Percentiles rank a stretch among this genome's conserved stretches.
Conservation (phyloP, 2,113 vertebrate species). For the Otolemur garnettii region DNA sequence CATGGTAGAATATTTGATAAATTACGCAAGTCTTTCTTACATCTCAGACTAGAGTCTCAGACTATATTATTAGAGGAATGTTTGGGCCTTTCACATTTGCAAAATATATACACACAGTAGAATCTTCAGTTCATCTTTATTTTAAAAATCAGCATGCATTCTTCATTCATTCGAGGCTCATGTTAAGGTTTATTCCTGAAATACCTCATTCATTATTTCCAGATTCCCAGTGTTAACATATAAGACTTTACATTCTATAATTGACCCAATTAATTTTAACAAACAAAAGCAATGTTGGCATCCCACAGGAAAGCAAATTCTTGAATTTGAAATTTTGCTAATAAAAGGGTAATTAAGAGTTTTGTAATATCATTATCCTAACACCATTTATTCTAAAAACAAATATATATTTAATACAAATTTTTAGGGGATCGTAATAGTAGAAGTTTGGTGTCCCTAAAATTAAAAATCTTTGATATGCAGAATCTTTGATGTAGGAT, state of each 20-base stretch:
- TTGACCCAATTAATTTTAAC: background rate
- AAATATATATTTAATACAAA: background rate
- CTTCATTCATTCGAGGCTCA: background rate
- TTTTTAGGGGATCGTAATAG: background rate
- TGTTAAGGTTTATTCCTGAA: background rate
- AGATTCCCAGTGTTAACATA: background rate
- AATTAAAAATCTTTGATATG: conserved; percentile 9
- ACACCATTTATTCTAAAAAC: background rate
- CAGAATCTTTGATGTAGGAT: background rate
- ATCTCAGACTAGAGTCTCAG: background rate
- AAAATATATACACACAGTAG: background rate
- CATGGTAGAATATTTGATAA: background rate
- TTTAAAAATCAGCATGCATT: background rate
- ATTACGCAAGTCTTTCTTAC: background rate
- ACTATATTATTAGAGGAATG: background rate
- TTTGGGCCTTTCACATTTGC: background rate
- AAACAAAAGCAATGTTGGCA: conserved; percentile 17
- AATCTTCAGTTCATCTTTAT: background rate
- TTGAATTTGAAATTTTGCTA: background rate
- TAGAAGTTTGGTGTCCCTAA: conserved; percentile 16
- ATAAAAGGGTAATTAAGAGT: conserved; percentile 15
- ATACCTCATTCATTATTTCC: background rate
- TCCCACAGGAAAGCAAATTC: background rate
- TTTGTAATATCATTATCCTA: background rate
- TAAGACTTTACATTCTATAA: background rate